A percentile compares a stretch with the other conserved stretches of the same genome.
These are phyloP conservation scores for Pao palembangensis DNA, from an alignment of 2,113 vertebrate genomes.

Conservation along the genomic window DNA sequence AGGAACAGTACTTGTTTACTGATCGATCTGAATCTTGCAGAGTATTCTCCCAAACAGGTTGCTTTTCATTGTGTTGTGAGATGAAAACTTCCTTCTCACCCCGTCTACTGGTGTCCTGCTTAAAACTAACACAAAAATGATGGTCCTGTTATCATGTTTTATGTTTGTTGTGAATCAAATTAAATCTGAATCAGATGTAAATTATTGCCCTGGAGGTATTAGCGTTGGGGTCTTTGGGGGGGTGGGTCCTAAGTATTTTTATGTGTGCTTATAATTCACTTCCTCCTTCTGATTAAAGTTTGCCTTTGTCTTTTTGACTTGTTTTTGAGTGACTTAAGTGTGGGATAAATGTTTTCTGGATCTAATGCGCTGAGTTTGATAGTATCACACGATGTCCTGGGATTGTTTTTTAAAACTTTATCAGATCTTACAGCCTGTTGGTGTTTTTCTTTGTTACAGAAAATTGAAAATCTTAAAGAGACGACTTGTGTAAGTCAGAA, in stretches of 20 bases:
- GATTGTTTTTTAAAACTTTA: neutral
- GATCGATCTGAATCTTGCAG: neutral
- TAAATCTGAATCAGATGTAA: neutral
- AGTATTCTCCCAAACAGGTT: neutral
- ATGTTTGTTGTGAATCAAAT: neutral
- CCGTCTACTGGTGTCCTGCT: too few relatives aligned
- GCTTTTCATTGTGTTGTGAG: too few relatives aligned
- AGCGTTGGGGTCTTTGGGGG: neutral
- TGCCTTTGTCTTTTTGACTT: conserved; percentile 5
- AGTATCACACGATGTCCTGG: too few relatives aligned
- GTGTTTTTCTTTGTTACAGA: conserved; percentile 72
- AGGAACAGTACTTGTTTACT: neutral
- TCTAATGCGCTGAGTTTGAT: too few relatives aligned
- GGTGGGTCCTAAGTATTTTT: neutral
- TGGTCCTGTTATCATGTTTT: too few relatives aligned
- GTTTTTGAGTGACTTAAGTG: neutral
- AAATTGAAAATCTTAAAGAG: conserved; percentile 95
- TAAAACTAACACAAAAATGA: too few relatives aligned
- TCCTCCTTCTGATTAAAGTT: conserved; percentile 7
- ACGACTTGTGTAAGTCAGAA: conserved; percentile 93
- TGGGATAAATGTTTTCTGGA: neutral
- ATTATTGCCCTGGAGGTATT: neutral
- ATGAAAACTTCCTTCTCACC: too few relatives aligned
- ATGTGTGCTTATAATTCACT: conserved; percentile 22
- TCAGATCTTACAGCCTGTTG: conserved; percentile 10